These are phyloP conservation scores for Drosophila yooni DNA, from an alignment of 2,888 invertebrate species.

Conservation along the genomic window DNA sequence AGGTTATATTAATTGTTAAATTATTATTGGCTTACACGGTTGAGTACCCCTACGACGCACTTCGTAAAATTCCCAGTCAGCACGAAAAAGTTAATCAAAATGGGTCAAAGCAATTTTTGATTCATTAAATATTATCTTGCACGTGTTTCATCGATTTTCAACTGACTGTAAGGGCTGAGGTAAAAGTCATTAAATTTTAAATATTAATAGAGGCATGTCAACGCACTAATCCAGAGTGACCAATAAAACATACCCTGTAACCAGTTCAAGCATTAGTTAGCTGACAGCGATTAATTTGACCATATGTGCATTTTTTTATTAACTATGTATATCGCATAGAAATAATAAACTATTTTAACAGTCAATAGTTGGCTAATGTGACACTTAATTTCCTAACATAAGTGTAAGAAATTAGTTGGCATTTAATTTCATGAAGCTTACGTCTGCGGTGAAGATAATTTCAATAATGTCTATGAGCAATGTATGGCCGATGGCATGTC, in stretches of 20 bases:
- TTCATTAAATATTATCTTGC: slow-evolving; percentile 19
- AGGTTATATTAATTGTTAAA: background rate
- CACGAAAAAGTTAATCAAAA: slow-evolving; percentile 11
- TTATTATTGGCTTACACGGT: background rate
- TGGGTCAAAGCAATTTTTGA: background rate
- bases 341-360: background rate
- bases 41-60: slow-evolving; percentile 4
- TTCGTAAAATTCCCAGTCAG: slow-evolving; percentile 11
- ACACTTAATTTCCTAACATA: background rate
- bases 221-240: background rate
- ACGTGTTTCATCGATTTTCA: slow-evolving; percentile 14
- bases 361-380: background rate
- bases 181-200: slow-evolving; percentile 7
- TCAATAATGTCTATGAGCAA: background rate
- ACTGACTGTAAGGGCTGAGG: background rate
- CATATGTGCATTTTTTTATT: background rate
- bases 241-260: background rate
- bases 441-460: background rate
- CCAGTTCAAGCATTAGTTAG: background rate
- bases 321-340: background rate
- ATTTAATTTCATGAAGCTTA: background rate
- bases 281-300: background rate
- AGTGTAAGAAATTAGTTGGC: background rate
- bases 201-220: background rate
- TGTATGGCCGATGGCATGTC: background rate